These are phyloP conservation scores for Zelostemma sp. DNA, from an alignment of 1,140 invertebrate genomes.

Conservation along the genomic window DNA sequence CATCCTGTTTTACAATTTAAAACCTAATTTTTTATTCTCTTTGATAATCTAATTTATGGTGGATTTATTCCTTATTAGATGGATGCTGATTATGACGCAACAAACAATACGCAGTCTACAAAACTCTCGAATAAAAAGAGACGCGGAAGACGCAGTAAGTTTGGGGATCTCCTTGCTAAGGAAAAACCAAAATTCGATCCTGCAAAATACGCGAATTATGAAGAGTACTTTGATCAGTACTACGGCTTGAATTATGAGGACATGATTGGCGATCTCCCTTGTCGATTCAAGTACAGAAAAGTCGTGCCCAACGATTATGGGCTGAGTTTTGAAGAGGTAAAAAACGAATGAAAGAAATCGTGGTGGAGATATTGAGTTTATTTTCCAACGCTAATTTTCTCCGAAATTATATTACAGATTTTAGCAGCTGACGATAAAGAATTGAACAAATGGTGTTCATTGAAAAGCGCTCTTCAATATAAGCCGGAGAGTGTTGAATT, in stretches of 20 bases:
- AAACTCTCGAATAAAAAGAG: constrained; percentile 73
- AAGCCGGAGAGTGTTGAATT: constrained; percentile 83
- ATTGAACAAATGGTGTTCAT: constrained; percentile 93
- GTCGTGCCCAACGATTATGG: constrained; percentile 93
- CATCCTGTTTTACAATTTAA: constrained; percentile 8
- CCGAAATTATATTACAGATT: constrained; percentile 74
- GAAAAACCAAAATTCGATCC: constrained; percentile 89
- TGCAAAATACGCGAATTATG: constrained; percentile 77
- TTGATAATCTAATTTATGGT: constrained; percentile 17
- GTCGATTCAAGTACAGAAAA: constrained; percentile 93
- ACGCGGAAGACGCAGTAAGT: constrained; percentile 76
- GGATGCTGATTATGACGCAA: constrained; percentile 88
- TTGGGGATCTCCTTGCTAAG: constrained; percentile 78
- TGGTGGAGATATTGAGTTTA: no score
- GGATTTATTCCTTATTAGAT: constrained; percentile 72
- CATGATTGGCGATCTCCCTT: constrained; percentile 90
- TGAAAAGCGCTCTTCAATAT: constrained; percentile 90
- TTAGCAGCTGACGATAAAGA: constrained; percentile 91
- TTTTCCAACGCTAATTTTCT: background rate
- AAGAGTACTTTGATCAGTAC: constrained; percentile 94
- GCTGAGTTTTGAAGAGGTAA: constrained; percentile 89
- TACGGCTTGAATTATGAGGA: constrained; percentile 96
- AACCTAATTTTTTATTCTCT: constrained; percentile 14
- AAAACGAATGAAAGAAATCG: constrained; percentile 2
- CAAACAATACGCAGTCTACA: constrained; percentile 70